Evolutionary conservation across 2,888 invertebrate genomes (phyloP).

Genomic region (Apamea epomidion): DNA sequence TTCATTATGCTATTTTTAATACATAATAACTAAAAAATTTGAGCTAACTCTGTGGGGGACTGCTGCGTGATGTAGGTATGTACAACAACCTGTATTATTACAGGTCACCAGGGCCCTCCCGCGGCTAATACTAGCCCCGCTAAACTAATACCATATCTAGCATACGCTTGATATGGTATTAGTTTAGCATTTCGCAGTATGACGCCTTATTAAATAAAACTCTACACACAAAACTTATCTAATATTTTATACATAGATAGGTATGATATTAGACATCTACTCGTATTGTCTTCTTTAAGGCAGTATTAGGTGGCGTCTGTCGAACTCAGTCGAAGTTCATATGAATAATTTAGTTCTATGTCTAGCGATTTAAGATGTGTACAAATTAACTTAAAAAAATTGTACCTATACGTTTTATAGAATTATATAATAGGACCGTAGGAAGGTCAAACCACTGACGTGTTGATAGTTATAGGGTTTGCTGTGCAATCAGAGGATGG

Average conservation of each 20-base stretch:
- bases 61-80: too few relatives aligned
- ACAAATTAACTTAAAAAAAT: constrained; percentile 5
- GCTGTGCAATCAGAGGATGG: background rate
- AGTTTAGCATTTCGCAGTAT: too few relatives aligned
- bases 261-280: constrained; percentile 29
- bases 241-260: background rate
- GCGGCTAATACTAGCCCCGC: too few relatives aligned
- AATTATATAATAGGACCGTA: background rate
- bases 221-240: background rate
- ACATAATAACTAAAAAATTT: too few relatives aligned
- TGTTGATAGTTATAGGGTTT: background rate
- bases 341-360: constrained; percentile 43
- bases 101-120: too few relatives aligned
- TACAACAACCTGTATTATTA: too few relatives aligned
- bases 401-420: background rate
- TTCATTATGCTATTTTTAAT: too few relatives aligned
- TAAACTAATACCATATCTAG: too few relatives aligned
- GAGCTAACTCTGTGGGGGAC: too few relatives aligned
- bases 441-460: background rate
- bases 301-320: constrained; percentile 5
- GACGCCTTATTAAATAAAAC: background rate
- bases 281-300: constrained; percentile 29
- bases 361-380: constrained; percentile 11
- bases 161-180: too few relatives aligned
- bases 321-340: constrained; percentile 38